phyloP scores from a whole-genome alignment of 2,888 invertebrate genomes.

The Nemotelus pantherinus region DNA sequence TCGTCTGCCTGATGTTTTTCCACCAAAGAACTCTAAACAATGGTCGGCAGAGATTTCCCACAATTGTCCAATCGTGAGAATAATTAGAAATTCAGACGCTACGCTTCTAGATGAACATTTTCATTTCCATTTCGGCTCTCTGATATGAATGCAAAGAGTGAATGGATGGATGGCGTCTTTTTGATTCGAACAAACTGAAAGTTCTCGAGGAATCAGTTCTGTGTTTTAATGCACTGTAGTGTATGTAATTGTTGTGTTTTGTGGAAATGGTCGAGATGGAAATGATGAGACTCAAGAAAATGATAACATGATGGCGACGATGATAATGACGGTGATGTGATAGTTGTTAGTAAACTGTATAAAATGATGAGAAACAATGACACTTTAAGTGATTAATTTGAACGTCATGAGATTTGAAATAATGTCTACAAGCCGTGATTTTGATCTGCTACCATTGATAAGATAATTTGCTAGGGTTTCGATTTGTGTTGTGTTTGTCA shows the following conservation, averaged over 20 bases:
- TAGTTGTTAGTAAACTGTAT: constrained; percentile 25
- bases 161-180: neutral
- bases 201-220: too few species aligned
- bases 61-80: constrained; percentile 46
- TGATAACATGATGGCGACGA: constrained; percentile 8
- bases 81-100: constrained; percentile 47
- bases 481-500: neutral
- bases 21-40: constrained; percentile 12
- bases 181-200: neutral
- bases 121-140: constrained; percentile 28
- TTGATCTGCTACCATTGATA: neutral
- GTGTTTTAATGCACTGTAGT: too few species aligned
- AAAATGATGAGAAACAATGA: constrained; percentile 9
- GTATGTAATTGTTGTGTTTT: constrained; percentile 13
- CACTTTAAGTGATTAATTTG: constrained; percentile 32
- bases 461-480: neutral
- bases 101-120: constrained; percentile 29
- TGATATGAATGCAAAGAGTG: constrained; percentile 24
- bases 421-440: neutral
- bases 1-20: constrained; percentile 37
- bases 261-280: constrained; percentile 21
- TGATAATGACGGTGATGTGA: constrained; percentile 24
- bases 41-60: constrained; percentile 38
- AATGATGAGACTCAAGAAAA: constrained; percentile 16
- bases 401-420: neutral